phyloP scores from a whole-genome alignment of 2,113 vertebrate genomes.

The Geococcyx californianus region DNA sequence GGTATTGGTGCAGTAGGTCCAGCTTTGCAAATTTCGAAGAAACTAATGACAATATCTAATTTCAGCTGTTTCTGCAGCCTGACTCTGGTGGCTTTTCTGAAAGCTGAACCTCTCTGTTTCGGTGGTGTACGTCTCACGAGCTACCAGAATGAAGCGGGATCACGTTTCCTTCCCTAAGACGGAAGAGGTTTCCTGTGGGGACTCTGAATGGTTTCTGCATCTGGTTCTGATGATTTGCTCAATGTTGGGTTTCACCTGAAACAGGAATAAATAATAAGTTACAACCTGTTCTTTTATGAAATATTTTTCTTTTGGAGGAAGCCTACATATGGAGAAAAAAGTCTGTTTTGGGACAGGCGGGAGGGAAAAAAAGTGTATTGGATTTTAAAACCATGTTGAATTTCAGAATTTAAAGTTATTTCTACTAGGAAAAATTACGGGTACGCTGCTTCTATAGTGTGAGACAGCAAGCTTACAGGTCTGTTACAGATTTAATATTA shows the following conservation, averaged over 20 bases:
- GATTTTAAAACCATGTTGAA: background rate
- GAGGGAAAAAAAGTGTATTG: background rate
- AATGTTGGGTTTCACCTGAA: background rate
- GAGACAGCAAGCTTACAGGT: background rate
- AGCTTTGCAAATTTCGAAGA: background rate
- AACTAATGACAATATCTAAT: background rate
- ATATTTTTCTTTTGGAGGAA: background rate
- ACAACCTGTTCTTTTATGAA: background rate
- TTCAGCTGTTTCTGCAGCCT: background rate
- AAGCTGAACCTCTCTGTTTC: background rate
- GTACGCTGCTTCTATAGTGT: fast-evolving
- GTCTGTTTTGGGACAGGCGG: background rate
- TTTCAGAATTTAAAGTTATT: background rate
- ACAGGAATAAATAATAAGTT: background rate
- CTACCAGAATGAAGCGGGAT: background rate
- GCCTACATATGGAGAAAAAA: background rate
- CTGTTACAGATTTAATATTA: background rate
- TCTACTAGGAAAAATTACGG: background rate
- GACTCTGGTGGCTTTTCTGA: background rate
- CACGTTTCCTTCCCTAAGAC: background rate
- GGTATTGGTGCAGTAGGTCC: background rate
- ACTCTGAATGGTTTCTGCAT: background rate
- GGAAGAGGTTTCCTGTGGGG: background rate
- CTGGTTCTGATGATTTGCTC: background rate
- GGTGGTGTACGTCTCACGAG: background rate